phyloP scores from a whole-genome alignment of 2,797 vertebrate species.

The Gadopsis bispinosus region DNA sequence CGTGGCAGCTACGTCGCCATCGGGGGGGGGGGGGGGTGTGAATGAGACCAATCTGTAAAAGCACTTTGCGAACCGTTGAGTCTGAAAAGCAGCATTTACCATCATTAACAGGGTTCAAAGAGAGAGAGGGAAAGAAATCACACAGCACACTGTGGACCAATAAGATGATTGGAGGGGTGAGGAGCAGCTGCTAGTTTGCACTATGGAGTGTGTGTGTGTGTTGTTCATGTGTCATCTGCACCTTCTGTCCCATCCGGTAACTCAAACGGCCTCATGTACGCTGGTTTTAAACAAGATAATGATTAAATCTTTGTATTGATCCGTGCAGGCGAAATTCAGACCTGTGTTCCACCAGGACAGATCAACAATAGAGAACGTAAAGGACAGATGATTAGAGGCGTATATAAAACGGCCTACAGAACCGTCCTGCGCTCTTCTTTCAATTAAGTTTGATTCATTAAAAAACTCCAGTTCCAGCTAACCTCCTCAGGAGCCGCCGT shows the following conservation, averaged over 20 bases:
- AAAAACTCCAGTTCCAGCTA: too few relatives aligned
- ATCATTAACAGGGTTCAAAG: neutral
- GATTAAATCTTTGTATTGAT: neutral
- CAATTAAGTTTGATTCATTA: too few relatives aligned
- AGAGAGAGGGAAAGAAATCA: slow-evolving; percentile 21
- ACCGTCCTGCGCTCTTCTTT: too few relatives aligned
- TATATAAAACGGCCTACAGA: too few relatives aligned
- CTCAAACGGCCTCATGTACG: neutral
- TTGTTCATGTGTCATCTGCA: slow-evolving; percentile 4
- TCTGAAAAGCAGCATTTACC: too few relatives aligned
- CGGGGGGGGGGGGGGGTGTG: too few relatives aligned
- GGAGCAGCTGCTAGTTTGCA: slow-evolving; percentile 54
- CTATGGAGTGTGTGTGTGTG: slow-evolving; percentile 9
- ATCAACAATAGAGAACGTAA: neutral
- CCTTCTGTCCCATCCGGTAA: slow-evolving; percentile 10
- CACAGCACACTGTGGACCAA: slow-evolving; percentile 22
- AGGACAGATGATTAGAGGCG: neutral
- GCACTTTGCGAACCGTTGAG: too few relatives aligned
- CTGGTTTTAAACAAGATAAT: neutral
- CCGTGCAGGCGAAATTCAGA: too few relatives aligned
- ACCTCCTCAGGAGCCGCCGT: too few relatives aligned
- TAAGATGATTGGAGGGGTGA: slow-evolving; percentile 44
- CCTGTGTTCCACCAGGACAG: too few relatives aligned
- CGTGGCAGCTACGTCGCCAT: too few relatives aligned
- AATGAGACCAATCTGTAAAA: too few relatives aligned